These are phyloP conservation scores for Galagoides demidoff DNA, from an alignment of 2,797 vertebrate genomes.

Conservation along the genomic window DNA sequence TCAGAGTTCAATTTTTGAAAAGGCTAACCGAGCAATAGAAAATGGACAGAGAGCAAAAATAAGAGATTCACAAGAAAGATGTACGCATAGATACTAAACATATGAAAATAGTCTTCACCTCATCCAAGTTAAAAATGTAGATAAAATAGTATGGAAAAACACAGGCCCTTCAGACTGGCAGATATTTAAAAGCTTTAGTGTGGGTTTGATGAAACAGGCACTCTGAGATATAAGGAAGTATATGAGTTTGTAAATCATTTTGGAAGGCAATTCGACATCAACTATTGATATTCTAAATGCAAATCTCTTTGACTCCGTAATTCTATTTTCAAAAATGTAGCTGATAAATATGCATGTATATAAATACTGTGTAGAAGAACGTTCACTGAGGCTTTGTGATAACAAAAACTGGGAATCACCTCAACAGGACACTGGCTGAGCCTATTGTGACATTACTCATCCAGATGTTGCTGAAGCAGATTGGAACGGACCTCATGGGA, in stretches of 20 bases:
- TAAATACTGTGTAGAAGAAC: not conserved
- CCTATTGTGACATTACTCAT: not conserved
- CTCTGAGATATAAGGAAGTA: not conserved
- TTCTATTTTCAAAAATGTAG: not conserved
- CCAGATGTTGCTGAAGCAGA: not conserved
- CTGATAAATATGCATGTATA: not conserved
- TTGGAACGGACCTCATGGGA: not conserved
- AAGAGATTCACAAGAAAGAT: not conserved
- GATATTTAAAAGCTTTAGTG: not conserved
- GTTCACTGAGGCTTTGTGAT: not conserved
- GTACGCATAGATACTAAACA: not conserved
- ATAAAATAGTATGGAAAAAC: not conserved
- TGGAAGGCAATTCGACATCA: not conserved
- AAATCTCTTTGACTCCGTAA: not conserved
- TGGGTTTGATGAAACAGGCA: not conserved
- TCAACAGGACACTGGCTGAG: not conserved
- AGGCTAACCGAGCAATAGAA: not conserved
- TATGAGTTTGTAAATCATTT: not conserved
- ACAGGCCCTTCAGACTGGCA: not conserved
- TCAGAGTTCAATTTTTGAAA: not conserved
- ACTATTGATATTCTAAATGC: not conserved
- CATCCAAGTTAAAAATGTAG: not conserved
- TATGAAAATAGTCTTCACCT: not conserved
- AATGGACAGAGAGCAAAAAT: conserved; percentile 2
- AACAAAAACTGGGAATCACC: not conserved